Conservation (phyloP, 2,113 vertebrate species). For the Mesocricetus auratus region DNA sequence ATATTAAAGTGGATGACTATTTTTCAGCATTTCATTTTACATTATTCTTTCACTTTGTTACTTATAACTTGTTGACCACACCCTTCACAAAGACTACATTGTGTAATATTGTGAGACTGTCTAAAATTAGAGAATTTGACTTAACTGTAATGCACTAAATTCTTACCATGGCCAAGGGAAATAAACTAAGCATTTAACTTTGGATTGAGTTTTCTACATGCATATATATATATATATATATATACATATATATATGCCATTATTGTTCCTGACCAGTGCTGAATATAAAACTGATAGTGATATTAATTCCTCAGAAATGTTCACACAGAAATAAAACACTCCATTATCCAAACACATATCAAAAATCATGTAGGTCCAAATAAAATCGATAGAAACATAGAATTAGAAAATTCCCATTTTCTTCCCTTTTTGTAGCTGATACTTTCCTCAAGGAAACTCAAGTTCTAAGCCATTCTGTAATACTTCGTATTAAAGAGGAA, state of each 20-base stretch:
- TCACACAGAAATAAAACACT: slow-evolving; percentile 38
- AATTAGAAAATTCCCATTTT: background rate
- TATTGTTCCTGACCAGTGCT: background rate
- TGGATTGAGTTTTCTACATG: background rate
- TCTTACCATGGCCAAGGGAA: background rate
- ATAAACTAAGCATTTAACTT: background rate
- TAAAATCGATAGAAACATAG: background rate
- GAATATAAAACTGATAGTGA: background rate
- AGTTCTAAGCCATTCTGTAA: background rate
- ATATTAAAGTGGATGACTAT: background rate
- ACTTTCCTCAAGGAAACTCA: background rate
- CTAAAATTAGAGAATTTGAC: slow-evolving; percentile 13
- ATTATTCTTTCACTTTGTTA: background rate
- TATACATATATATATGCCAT: background rate
- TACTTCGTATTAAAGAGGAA: background rate
- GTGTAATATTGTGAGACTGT: background rate
- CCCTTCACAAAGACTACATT: slow-evolving; percentile 65
- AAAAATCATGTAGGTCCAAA: slow-evolving; percentile 23
- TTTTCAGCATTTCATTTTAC: slow-evolving; percentile 7
- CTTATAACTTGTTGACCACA: slow-evolving; percentile 55
- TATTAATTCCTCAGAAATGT: background rate
- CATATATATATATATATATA: no score
- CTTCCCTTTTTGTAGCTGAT: background rate
- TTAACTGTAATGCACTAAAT: background rate
- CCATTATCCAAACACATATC: background rate